Base-by-base conservation (phyloP, 2,113 vertebrate genomes). In the Fulmarus glacialis region DNA sequence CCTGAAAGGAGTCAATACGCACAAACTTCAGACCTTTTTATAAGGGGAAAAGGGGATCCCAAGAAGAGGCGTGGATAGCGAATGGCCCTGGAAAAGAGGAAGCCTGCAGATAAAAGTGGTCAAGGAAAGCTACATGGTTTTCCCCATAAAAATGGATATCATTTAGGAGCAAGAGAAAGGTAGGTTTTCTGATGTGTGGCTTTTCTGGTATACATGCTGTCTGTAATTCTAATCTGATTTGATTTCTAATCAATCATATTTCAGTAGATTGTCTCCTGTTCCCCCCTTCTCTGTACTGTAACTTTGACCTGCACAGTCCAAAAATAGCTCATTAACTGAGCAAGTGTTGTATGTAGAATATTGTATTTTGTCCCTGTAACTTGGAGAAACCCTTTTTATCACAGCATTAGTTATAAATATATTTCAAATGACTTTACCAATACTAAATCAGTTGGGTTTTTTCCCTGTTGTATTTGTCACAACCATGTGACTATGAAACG, bases 31-130 rank as follows among this genome's bases (percentile, higher is more conserved):
- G 9, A 20, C 9, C 6, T 6, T 10, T 36, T 9, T 26, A 5
- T 26, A 29, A 50, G 29, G 13, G 22, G 22, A 16, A 79, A 55
- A 30, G 5, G 18, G 20, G 6, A 42, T 52, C 8, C 17, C 11
- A 8, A 19, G n/a, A 38, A 30, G 8, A 9, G 42, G 4, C 0
- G 3, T 56, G 27, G 17, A 3, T 11, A 43, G 9, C 21, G 6
- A 66, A 53, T 36, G 38, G 24, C 15, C 19, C 11, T 63, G 43
- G 27, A 9, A 32, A 59, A 90, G 24, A 27, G 9, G 38, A 45
- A 52, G 29, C 32, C 19, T 14, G 22, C 16, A 27, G 38, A 18
- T 42, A 6, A 1, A 63, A 72, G 58, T 3, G n/a, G 60, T 38
- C 29, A 71, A 52, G 42, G 3, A 43, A 81, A 79, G 27, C n/a